Evolutionary conservation across 2,888 invertebrate genomes (phyloP), one percentile per base, ranked within the genome.

Genomic region (Neocrepidodera transversa): DNA sequence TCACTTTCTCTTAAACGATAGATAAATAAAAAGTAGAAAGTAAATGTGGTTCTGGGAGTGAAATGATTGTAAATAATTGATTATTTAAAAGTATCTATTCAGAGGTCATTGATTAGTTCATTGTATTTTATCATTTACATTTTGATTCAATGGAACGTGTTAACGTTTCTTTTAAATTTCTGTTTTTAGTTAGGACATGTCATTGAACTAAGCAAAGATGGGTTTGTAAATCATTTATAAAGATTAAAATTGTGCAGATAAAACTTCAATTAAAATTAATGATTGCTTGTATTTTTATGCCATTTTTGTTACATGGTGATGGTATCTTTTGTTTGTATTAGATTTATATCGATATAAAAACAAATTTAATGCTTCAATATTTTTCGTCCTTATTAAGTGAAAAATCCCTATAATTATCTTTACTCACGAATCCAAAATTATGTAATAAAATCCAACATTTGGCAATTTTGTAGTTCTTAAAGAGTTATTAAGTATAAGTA

Each of bases 151-250:
- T 40, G 40, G 40, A 16, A 42, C n/a, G 18, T 8, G 18, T 42
- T 42, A 42, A 42, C 42, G n/a, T 42, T 42, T 40, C 28, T 20
- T 35, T 54, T 54, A n/a, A n/a, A n/a, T 26, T 45, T 60, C 14
- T 42, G 23, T 35, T 43, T 47, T 49, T 49, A 63, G 60, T 13
- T 13, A 28, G 28, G 28, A 28, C 23, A 28, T 32, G 32, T 32
- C 32, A 32, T 4, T 32, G 32, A 32, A 32, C 32, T 32, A 6
- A 32, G 11, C 10, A 10, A 23, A 23, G 23, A 23, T 23, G 6
- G 3, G 23, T 23, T 23, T 23, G 23, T 5, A 5, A 23, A 23
- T 3, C 23, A 23, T 23, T 23, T 23, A 23, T 23, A 23, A n/a
- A n/a, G n/a, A n/a, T n/a, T n/a, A n/a, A n/a, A n/a, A n/a, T n/a